Base-by-base conservation (phyloP, 2,797 vertebrate species). In the Sorex maritimensis region DNA sequence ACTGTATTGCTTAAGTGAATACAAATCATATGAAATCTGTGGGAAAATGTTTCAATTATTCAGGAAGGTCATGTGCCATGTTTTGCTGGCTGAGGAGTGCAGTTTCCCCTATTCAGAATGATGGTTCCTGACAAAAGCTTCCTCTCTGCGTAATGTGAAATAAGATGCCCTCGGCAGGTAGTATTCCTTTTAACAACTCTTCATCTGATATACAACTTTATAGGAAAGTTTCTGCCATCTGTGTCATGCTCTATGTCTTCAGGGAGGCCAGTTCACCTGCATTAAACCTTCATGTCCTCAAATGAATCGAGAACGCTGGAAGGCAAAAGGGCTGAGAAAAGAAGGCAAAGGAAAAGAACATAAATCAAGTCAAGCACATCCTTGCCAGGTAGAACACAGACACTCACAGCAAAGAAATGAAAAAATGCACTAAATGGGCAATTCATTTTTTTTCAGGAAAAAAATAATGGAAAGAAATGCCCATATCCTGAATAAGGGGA, bases 331-430 rank as follows among this genome's bases (percentile, higher is more conserved):
- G 17, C 34, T 92, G 52, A 88, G 67, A n/a, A 68, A n/a, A 86
- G 58, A 92, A 79, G 28, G 46, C 77, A 82, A 93, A 95, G 78
- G 88, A 86, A 92, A 88, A 79, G 17, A 80, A 86, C 96, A 94
- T 86, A 95, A 95, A 96, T 91, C 85, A 93, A 93, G 6, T 65
- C 94, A 94, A 92, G 96, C 87, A 74, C 46, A 49, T 71, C 49
- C 61, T 90, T 92, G 90, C 58, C 34, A 4, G 23, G 58, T 6
- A 78, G 67, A 93, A 90, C 81, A 86, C 5, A 68, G 79, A 86
- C 79, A 92, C 28, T n/a, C 12, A 81, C 28, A 73, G n/a, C 65
- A 90, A 89, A 10, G 30, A 90, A 95, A 86, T 92, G 44, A 94
- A 94, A 52, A 93, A 73, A 81, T 0, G 26, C 67, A 77, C 12